phyloP scores from a whole-genome alignment of 2,888 invertebrate genomes.

The Himalopsyche tibetana region DNA sequence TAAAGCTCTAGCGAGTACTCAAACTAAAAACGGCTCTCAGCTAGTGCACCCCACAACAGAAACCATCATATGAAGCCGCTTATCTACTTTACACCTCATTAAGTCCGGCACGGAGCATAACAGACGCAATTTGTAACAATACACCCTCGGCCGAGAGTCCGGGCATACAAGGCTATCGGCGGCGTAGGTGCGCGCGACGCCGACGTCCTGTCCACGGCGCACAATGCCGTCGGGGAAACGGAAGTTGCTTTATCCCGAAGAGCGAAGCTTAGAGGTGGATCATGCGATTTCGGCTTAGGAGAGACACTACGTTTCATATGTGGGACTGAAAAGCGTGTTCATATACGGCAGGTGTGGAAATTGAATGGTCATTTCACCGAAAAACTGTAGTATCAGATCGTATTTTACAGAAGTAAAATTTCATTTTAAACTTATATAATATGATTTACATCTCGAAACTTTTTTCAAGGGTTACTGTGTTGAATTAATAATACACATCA shows the following conservation, averaged over 20 bases:
- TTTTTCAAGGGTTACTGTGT: no score
- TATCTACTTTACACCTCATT: constrained; percentile 80
- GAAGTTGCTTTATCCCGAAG: constrained; percentile 34
- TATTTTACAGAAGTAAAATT: no score
- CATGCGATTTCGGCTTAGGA: constrained; percentile 14
- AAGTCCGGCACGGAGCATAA: constrained; percentile 68
- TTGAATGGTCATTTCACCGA: background rate
- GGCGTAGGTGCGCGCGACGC: constrained; percentile 31
- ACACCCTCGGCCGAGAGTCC: constrained; percentile 69
- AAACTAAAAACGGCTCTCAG: constrained; percentile 35
- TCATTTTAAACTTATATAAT: no score
- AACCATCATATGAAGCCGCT: constrained; percentile 71
- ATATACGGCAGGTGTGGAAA: constrained; percentile 5
- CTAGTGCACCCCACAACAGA: constrained; percentile 35
- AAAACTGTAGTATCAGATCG: background rate
- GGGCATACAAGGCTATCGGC: constrained; percentile 22
- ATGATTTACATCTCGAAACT: no score
- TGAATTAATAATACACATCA: no score
- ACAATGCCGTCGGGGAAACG: constrained; percentile 41
- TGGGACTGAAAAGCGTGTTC: background rate
- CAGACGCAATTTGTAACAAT: constrained; percentile 75
- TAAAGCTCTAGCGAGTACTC: constrained; percentile 11
- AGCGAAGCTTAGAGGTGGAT: constrained; percentile 30
- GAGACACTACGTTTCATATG: background rate
- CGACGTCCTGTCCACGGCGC: constrained; percentile 32